A percentile compares a stretch with the other conserved stretches of the same genome.
Evolutionary conservation across 2,113 vertebrate species (phyloP).

Genomic region (Marcusenius ussheri): DNA sequence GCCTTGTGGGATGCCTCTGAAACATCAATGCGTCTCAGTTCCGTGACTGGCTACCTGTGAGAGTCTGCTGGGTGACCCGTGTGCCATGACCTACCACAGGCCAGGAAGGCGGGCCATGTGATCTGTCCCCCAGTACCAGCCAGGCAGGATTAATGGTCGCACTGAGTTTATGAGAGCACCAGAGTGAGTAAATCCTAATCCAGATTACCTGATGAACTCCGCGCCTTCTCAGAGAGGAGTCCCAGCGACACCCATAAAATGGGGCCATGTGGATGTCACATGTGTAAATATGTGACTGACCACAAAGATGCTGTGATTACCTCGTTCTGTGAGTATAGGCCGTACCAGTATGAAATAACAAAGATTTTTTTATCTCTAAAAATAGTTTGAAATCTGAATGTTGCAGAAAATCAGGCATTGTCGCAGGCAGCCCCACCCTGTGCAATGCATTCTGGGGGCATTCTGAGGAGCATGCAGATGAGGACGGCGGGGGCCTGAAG

Average conservation of each 20-base stretch:
- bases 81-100: background rate
- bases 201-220: background rate
- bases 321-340: background rate
- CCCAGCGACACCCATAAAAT: background rate
- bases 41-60: background rate
- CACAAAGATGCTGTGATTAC: background rate
- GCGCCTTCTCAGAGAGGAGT: background rate
- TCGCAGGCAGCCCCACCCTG: background rate
- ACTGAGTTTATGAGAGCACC: background rate
- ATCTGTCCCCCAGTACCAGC: background rate
- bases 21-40: background rate
- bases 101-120: background rate
- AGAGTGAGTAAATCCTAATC: background rate
- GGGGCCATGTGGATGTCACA: background rate
- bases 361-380: background rate
- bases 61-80: background rate
- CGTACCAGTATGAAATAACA: background rate
- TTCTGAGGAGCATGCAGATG: background rate
- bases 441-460: background rate
- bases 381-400: background rate
- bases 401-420: background rate
- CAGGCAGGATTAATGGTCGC: background rate
- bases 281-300: background rate
- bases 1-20: background rate
- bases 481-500: background rate